phyloP scores from a whole-genome alignment of 2,888 invertebrate species.

The Thymelicus sylvestris region DNA sequence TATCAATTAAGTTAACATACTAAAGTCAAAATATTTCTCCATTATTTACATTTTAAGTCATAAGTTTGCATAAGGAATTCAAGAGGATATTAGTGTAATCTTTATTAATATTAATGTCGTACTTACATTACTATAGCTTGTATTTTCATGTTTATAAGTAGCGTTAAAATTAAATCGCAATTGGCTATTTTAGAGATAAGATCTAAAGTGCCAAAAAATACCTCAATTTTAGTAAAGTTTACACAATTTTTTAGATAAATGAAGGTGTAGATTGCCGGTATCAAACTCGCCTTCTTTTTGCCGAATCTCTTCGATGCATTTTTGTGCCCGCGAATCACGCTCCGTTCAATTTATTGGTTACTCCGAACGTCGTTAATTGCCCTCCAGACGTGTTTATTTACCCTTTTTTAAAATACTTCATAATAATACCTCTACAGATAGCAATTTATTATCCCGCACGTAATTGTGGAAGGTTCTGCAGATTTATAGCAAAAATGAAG shows the following conservation, averaged over 20 bases:
- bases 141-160: too few relatives aligned
- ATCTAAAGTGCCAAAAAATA: too few relatives aligned
- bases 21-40: not conserved
- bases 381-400: conserved; percentile 49
- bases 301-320: conserved; percentile 19
- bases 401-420: conserved; percentile 54
- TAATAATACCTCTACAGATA: conserved; percentile 55
- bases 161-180: too few relatives aligned
- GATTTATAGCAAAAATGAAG: conserved; percentile 49
- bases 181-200: too few relatives aligned
- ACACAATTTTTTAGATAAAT: not conserved
- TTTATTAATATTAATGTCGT: too few relatives aligned
- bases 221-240: too few relatives aligned
- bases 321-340: conserved; percentile 46
- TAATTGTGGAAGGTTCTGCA: conserved; percentile 48
- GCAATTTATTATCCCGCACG: conserved; percentile 56
- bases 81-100: not conserved
- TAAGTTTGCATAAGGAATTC: not conserved
- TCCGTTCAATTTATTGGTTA: conserved; percentile 59
- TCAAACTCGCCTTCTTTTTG: conserved; percentile 10
- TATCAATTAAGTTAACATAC: not conserved
- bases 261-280: not conserved
- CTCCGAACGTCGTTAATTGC: conserved; percentile 62
- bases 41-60: not conserved
- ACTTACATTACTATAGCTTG: too few relatives aligned